phyloP scores from a whole-genome alignment of 64 coral and sea anemone genomes.

The Montipora foliosa region DNA sequence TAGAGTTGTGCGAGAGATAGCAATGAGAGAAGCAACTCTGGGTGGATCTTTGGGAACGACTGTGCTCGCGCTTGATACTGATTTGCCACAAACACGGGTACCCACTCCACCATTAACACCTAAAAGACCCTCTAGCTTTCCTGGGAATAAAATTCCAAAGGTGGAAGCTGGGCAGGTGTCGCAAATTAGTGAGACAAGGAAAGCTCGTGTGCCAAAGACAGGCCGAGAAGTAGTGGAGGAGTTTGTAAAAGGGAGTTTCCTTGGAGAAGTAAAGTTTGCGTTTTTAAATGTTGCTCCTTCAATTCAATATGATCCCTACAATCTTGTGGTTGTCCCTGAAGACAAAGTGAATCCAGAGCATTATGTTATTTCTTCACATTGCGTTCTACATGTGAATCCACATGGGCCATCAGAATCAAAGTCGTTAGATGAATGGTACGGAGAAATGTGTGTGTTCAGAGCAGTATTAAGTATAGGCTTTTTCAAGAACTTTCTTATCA shows the following conservation, averaged over 20 bases:
- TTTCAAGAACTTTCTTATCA: slow-evolving; percentile 90
- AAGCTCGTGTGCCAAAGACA: slow-evolving; percentile 49
- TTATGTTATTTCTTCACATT: slow-evolving; percentile 96
- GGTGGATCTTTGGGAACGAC: slow-evolving; percentile 83
- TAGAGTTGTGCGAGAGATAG: slow-evolving; percentile 80
- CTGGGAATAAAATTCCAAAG: slow-evolving; percentile 41
- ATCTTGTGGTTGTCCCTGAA: slow-evolving; percentile 86
- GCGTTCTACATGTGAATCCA: slow-evolving; percentile 86
- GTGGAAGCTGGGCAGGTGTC: not conserved
- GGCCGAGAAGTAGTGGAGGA: slow-evolving; percentile 91
- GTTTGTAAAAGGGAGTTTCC: slow-evolving; percentile 89
- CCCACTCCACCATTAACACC: slow-evolving; percentile 85
- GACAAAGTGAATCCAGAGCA: slow-evolving; percentile 92
- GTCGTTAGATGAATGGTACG: slow-evolving; percentile 93
- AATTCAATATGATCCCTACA: slow-evolving; percentile 89
- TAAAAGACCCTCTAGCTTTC: slow-evolving; percentile 61
- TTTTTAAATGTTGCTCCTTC: slow-evolving; percentile 87
- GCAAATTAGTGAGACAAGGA: slow-evolving; percentile 44
- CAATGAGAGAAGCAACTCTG: slow-evolving; percentile 69
- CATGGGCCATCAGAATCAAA: slow-evolving; percentile 85
- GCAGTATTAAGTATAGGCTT: slow-evolving; percentile 85
- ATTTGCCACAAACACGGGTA: slow-evolving; percentile 65
- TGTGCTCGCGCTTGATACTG: slow-evolving; percentile 70
- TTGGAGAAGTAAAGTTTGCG: slow-evolving; percentile 93
- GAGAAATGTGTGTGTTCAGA: slow-evolving; percentile 84